Evolutionary conservation across 2,113 vertebrate genomes (phyloP).

Genomic region (Dipodomys spectabilis): DNA sequence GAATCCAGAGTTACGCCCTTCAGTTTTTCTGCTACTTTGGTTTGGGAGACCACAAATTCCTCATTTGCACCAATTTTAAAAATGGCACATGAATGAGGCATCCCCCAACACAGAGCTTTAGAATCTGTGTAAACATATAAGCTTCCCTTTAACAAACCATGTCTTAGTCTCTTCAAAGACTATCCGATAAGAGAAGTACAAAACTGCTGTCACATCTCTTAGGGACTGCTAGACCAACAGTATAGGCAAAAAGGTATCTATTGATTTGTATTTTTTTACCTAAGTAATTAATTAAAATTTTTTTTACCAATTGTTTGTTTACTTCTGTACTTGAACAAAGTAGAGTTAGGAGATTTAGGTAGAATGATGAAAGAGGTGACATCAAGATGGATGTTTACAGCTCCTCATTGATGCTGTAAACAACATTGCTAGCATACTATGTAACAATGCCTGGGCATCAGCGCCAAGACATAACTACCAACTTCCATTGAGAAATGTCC

Average conservation of each 20-base stretch:
- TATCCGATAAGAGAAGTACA: neutral
- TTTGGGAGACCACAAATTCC: neutral
- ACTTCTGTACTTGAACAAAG: too few relatives aligned
- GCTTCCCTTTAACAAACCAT: neutral
- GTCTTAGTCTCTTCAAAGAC: rapidly evolving
- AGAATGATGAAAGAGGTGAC: too few relatives aligned
- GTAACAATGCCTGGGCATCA: too few relatives aligned
- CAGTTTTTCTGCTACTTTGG: neutral
- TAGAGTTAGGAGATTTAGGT: too few relatives aligned
- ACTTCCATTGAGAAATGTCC: too few relatives aligned
- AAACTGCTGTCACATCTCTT: neutral
- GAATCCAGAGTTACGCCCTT: neutral
- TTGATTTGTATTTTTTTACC: neutral
- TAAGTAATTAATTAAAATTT: too few relatives aligned
- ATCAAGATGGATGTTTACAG: too few relatives aligned
- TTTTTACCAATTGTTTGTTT: too few relatives aligned
- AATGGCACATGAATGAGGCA: neutral
- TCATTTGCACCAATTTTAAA: neutral
- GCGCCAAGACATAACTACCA: too few relatives aligned
- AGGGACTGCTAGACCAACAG: neutral
- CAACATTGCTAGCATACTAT: too few relatives aligned
- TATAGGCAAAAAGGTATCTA: neutral
- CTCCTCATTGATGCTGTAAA: too few relatives aligned
- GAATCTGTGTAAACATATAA: neutral
- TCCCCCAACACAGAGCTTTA: neutral